phyloP scores from a whole-genome alignment of 2,113 vertebrate species.

The Cairina moschata region DNA sequence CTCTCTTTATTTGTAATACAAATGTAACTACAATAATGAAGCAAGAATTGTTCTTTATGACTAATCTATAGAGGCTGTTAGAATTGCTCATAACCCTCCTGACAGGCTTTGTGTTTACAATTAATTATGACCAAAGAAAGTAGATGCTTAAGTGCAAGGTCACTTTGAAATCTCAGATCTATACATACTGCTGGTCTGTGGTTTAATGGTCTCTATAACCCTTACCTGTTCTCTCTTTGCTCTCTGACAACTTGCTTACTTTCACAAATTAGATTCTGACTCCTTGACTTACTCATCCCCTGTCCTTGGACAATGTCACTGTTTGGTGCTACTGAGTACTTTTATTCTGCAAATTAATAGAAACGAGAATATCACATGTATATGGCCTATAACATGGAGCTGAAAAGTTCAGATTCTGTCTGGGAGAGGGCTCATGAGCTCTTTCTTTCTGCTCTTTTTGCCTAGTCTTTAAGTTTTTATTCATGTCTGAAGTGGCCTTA shows the following conservation, averaged over 20 bases:
- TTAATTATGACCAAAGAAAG: conserved; percentile 17
- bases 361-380: background rate
- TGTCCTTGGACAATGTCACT: background rate
- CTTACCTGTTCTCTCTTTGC: background rate
- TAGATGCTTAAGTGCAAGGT: background rate
- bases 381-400: background rate
- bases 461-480: background rate
- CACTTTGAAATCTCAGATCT: background rate
- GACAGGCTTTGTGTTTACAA: background rate
- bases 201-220: background rate
- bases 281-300: background rate
- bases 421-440: background rate
- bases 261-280: conserved; percentile 19
- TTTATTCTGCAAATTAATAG: background rate
- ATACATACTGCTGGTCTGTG: background rate
- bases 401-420: background rate
- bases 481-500: background rate
- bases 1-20: background rate
- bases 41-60: background rate
- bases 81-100: background rate
- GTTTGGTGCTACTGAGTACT: background rate
- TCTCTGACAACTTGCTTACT: background rate
- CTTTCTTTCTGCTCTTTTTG: background rate
- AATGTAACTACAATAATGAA: background rate
- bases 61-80: background rate